These are phyloP conservation scores for Cheilosia variabilis DNA, from an alignment of 2,888 invertebrate species.

Conservation along the genomic window DNA sequence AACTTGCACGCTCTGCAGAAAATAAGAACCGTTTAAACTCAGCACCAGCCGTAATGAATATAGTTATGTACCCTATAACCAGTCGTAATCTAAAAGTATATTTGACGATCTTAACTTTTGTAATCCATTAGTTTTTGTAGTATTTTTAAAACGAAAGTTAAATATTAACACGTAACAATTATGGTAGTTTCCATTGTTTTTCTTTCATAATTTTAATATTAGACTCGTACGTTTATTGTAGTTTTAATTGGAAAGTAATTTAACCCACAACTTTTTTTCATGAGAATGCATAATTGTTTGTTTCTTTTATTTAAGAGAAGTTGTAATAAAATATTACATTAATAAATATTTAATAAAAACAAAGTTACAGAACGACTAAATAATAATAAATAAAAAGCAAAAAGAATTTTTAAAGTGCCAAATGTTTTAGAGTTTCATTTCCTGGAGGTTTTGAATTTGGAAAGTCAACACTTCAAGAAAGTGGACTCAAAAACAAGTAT, in stretches of 20 bases:
- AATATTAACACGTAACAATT: slow-evolving; percentile 49
- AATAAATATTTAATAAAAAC: slow-evolving; percentile 54
- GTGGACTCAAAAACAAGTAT: no score
- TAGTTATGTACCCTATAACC: slow-evolving; percentile 52
- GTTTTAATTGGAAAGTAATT: slow-evolving; percentile 58
- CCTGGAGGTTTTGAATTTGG: no score
- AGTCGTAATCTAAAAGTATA: slow-evolving; percentile 67
- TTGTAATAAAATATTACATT: slow-evolving; percentile 33
- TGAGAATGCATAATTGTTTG: slow-evolving; percentile 30
- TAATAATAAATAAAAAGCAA: slow-evolving; percentile 57
- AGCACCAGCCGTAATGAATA: slow-evolving; percentile 52
- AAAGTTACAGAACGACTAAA: slow-evolving; percentile 53
- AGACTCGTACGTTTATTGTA: slow-evolving; percentile 54
- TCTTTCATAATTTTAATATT: slow-evolving; percentile 58
- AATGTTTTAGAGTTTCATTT: slow-evolving; percentile 32
- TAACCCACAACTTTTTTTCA: slow-evolving; percentile 41
- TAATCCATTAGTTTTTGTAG: slow-evolving; percentile 68
- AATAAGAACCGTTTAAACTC: slow-evolving; percentile 7
- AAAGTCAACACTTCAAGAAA: no score
- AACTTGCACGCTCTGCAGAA: slow-evolving; percentile 30
- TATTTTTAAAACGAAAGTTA: slow-evolving; percentile 52
- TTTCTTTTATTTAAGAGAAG: slow-evolving; percentile 58
- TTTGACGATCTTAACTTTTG: slow-evolving; percentile 58
- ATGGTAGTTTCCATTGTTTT: slow-evolving; percentile 38
- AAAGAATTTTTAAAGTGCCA: slow-evolving; percentile 67